A percentile compares a stretch with the other conserved stretches of the same genome.
These are phyloP conservation scores for Megalops atlanticus DNA, from an alignment of 2,113 vertebrate genomes.

Conservation along the genomic window DNA sequence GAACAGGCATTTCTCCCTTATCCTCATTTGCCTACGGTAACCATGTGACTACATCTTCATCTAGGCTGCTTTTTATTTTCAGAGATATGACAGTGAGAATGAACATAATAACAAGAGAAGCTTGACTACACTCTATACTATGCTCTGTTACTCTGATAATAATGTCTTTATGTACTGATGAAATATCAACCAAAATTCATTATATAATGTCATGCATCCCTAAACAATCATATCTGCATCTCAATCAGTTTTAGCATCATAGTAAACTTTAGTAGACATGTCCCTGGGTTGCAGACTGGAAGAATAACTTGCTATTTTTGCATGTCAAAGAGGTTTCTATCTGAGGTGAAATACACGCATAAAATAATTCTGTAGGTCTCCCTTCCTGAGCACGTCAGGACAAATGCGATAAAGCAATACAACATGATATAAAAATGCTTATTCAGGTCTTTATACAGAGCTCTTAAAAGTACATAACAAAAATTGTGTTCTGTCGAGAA, in stretches of 20 bases:
- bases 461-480: background rate
- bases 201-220: background rate
- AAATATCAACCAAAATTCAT: too few relatives aligned
- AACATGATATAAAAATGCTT: background rate
- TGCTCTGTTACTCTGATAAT: too few relatives aligned
- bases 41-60: too few relatives aligned
- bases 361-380: background rate
- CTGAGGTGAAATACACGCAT: background rate
- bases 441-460: background rate
- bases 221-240: background rate
- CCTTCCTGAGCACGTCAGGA: background rate
- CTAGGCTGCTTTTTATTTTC: too few relatives aligned
- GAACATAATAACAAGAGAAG: too few relatives aligned
- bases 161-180: too few relatives aligned
- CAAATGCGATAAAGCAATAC: background rate
- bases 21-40: too few relatives aligned
- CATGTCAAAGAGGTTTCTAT: background rate
- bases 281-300: background rate
- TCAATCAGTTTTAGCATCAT: background rate
- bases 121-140: too few relatives aligned
- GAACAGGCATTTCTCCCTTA: too few relatives aligned
- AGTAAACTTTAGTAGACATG: background rate
- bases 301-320: background rate
- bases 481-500: background rate
- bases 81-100: too few relatives aligned